phyloP scores from a whole-genome alignment of 2,888 invertebrate species.

The Koerneria pararmatus region DNA sequence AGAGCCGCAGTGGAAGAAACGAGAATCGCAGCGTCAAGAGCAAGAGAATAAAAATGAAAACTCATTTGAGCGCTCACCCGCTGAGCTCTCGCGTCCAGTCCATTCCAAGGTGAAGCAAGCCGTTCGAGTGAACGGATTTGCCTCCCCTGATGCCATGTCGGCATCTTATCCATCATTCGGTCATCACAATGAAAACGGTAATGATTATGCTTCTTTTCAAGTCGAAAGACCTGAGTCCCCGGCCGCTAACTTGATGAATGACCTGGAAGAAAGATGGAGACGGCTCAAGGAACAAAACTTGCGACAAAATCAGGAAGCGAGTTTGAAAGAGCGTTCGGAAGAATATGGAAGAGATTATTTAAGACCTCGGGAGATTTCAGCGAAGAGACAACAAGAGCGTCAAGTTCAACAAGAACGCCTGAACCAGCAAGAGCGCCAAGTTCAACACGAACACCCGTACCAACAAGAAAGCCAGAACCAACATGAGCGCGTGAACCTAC shows the following conservation, averaged over 20 bases:
- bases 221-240: conserved; percentile 21
- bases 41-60: conserved; percentile 24
- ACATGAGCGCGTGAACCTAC: too few species aligned
- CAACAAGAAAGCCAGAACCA: too few species aligned
- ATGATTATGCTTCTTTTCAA: too few species aligned
- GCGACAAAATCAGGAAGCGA: conserved; percentile 16
- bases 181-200: too few species aligned
- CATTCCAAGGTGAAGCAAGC: conserved; percentile 33
- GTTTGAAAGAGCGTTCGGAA: neutral
- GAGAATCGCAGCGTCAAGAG: conserved; percentile 23
- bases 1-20: conserved; percentile 27
- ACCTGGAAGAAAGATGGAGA: conserved; percentile 23
- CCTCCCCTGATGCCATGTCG: conserved; percentile 16
- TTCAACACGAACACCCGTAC: too few species aligned
- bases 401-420: too few species aligned
- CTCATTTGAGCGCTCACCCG: conserved; percentile 9
- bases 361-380: too few species aligned
- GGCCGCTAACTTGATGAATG: conserved; percentile 19
- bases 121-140: conserved; percentile 34
- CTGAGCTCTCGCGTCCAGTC: conserved; percentile 32
- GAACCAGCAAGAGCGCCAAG: too few species aligned
- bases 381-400: too few species aligned
- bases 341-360: too few species aligned
- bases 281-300: conserved; percentile 18
- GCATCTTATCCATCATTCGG: conserved; percentile 4